Evolutionary conservation across 2,113 vertebrate genomes (phyloP).

Genomic region (Caranx melampygus): DNA sequence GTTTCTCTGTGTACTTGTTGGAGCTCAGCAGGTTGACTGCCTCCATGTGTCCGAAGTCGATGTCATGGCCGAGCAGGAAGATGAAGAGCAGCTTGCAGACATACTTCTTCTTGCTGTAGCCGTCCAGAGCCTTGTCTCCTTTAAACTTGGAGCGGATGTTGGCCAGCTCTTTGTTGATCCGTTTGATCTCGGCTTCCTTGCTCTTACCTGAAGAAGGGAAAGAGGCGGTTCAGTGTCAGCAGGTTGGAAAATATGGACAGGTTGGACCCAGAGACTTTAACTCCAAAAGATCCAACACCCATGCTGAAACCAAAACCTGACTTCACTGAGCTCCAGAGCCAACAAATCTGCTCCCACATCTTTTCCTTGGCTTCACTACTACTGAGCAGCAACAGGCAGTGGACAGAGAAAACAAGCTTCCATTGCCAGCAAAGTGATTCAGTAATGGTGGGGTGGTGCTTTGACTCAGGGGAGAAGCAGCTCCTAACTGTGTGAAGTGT

Average conservation of each 20-base stretch:
- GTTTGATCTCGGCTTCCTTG: slow-evolving; percentile 95
- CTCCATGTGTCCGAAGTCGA: slow-evolving; percentile 96
- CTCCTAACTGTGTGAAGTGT: too few species aligned
- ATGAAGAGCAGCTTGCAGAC: slow-evolving; percentile 96
- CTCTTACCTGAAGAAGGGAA: slow-evolving; percentile 87
- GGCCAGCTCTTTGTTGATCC: slow-evolving; percentile 95
- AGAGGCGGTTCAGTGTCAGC: background rate
- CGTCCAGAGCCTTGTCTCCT: slow-evolving; percentile 94
- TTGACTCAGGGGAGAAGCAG: too few species aligned
- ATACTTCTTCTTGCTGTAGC: slow-evolving; percentile 97
- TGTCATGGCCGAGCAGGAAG: slow-evolving; percentile 94
- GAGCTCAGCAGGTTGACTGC: slow-evolving; percentile 95
- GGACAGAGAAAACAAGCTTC: too few species aligned
- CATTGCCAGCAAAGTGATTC: too few species aligned
- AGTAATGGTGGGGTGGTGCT: too few species aligned
- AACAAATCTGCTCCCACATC: background rate
- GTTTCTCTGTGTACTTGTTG: slow-evolving; percentile 96
- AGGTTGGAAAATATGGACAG: background rate
- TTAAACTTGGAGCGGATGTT: slow-evolving; percentile 97
- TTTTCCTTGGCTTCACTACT: background rate
- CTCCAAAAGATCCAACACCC: background rate
- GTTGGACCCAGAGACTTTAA: background rate
- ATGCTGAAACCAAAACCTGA: background rate
- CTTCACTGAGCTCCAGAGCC: background rate
- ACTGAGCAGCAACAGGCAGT: background rate